Conservation (phyloP, 2,888 invertebrate species). For the Orchesellides sinensis region DNA sequence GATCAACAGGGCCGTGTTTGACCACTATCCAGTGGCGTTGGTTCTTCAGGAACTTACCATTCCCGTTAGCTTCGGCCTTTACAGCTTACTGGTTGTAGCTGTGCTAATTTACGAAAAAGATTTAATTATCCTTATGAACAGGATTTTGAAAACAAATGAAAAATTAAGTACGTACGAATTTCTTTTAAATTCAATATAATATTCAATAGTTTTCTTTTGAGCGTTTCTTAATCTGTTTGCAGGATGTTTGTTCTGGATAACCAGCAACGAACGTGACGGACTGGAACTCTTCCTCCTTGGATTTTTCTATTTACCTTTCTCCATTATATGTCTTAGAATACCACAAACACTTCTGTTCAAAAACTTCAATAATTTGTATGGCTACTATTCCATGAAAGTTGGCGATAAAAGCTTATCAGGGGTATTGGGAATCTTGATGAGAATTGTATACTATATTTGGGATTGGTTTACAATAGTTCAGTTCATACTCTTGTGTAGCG, state of each 20-base stretch:
- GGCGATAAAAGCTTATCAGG: too few species aligned
- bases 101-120: neutral
- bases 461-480: constrained; percentile 1
- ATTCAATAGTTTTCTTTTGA: neutral
- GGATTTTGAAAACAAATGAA: constrained; percentile 3
- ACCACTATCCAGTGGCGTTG: constrained; percentile 6
- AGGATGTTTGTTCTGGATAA: constrained; percentile 23
- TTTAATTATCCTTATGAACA: neutral
- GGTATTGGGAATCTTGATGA: neutral
- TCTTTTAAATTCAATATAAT: neutral
- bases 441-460: neutral
- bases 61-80: constrained; percentile 10
- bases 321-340: neutral
- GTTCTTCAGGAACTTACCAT: constrained; percentile 29
- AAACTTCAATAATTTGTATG: constrained; percentile 33
- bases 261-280: constrained; percentile 25
- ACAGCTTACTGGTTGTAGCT: neutral
- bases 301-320: neutral
- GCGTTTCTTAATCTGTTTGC: neutral
- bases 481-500: neutral
- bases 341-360: neutral
- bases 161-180: constrained; percentile 24
- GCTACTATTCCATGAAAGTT: constrained; percentile 1
- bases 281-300: constrained; percentile 13
- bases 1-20: neutral